Evolutionary conservation across 2,888 invertebrate genomes (phyloP).

Genomic region (Tipula helvola): DNA sequence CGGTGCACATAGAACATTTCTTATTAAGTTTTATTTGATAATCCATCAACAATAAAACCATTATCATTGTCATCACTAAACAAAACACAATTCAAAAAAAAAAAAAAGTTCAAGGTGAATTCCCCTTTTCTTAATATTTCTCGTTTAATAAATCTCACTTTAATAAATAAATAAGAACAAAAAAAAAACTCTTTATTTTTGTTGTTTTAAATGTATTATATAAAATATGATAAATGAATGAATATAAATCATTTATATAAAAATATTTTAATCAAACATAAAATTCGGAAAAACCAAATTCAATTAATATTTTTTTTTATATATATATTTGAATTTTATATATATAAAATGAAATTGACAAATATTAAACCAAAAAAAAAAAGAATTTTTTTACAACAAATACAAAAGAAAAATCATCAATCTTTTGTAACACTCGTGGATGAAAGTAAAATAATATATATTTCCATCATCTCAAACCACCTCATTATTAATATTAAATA

Average conservation of each 20-base stretch:
- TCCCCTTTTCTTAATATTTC: not conserved
- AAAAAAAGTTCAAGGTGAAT: not conserved
- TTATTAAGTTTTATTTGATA: not conserved
- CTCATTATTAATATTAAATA: not conserved
- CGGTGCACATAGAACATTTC: not conserved
- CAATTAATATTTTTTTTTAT: not conserved
- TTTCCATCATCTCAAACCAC: not conserved
- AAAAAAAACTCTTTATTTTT: not conserved
- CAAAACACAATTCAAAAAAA: not conserved
- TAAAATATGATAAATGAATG: not conserved
- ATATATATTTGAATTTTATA: not conserved
- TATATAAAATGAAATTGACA: not conserved
- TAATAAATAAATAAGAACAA: not conserved
- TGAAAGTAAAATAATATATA: not conserved
- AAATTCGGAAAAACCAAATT: not conserved
- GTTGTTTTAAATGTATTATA: not conserved
- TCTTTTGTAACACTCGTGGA: not conserved
- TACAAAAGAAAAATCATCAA: not conserved
- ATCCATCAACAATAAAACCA: not conserved
- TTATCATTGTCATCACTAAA: not conserved
- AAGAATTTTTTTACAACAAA: not conserved
- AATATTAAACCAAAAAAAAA: not conserved
- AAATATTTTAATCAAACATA: not conserved
- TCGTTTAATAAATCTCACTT: not conserved
- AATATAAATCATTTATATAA: not conserved